Evolutionary conservation across 64 coral and sea anemone genomes (phyloP).

Genomic region (Montipora capricornis): DNA sequence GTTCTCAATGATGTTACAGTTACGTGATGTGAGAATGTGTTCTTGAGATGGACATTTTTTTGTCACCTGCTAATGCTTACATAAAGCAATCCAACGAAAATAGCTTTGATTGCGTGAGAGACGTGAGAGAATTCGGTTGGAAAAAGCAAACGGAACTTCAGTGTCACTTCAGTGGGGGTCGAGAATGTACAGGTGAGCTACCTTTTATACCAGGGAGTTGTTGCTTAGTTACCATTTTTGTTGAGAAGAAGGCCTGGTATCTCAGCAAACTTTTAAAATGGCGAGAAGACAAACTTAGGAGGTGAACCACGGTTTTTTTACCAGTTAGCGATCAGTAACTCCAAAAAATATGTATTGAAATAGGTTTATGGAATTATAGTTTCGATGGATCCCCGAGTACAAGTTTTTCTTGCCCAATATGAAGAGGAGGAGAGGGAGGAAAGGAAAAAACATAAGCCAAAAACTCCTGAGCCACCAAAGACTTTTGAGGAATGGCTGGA

Average conservation of each 20-base stretch:
- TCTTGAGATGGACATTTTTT: too few relatives aligned
- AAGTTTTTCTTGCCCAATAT: conserved; percentile 83
- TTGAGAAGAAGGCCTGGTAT: neutral
- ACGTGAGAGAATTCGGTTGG: too few relatives aligned
- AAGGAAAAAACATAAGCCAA: conserved; percentile 51
- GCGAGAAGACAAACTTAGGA: too few relatives aligned
- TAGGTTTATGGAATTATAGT: neutral
- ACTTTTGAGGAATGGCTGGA: conserved; percentile 80
- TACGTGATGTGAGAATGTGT: too few relatives aligned
- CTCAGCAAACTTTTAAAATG: neutral
- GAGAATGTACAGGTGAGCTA: too few relatives aligned
- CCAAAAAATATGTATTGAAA: neutral
- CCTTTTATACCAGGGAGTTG: neutral
- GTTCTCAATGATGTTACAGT: too few relatives aligned
- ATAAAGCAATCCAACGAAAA: too few relatives aligned
- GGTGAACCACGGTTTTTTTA: too few relatives aligned
- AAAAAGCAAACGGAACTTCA: too few relatives aligned
- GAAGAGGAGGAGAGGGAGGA: conserved; percentile 72
- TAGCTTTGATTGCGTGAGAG: too few relatives aligned
- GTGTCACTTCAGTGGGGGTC: too few relatives aligned
- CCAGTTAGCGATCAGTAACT: neutral
- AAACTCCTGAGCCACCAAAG: conserved; percentile 65
- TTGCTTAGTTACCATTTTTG: neutral
- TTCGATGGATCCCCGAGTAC: conserved; percentile 86
- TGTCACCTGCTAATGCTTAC: too few relatives aligned